Evolutionary conservation across 1,140 invertebrate genomes (phyloP), one percentile per base, ranked within the genome.

Genomic region (Neocloeon triangulifer): DNA sequence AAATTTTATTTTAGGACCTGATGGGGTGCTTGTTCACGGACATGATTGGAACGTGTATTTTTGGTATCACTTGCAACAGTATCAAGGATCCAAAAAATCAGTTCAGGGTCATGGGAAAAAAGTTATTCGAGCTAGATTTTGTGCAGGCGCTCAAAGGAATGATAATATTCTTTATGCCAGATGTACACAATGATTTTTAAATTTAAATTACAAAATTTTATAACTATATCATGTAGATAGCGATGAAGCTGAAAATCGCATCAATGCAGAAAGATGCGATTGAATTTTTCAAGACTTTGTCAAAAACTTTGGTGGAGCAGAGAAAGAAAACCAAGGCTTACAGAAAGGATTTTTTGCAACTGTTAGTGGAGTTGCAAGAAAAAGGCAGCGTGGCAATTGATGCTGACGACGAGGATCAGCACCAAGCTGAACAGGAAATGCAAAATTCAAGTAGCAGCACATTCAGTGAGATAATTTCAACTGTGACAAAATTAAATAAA

Each of bases 11-110:
- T n/a, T n/a, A 61, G 8, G 60, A 71, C 13, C 39, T 68, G 2
- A 56, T 64, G 26, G 58, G 58, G 1, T 55, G 60, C 28, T 72
- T 61, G 37, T 60, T 64, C 0, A 40, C 39, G 8, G 38, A 43
- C 17, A 37, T 38, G 7, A 46, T 39, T 25, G 36, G 22, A 6
- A 31, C 25, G 30, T 43, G 35, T 13, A 38, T 37, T 25, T 42
- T 39, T 14, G 41, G 41, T 1, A 5, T 42, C 7, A 17, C 39
- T 7, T 15, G 28, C 14, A 32, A 42, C 27, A 15, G 18, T 0
- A 16, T 39, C 8, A 26, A 37, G 22, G 30, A 37, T 26, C n/a
- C 23, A 29, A 18, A 38, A 25, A 13, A 3, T 33, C 20, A 36
- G 33, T 22, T 34, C n/a, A 16, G 19, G 19, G 7, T 9, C n/a